Conservation (phyloP, 2,113 vertebrate species). For the Semnornis frantzii region DNA sequence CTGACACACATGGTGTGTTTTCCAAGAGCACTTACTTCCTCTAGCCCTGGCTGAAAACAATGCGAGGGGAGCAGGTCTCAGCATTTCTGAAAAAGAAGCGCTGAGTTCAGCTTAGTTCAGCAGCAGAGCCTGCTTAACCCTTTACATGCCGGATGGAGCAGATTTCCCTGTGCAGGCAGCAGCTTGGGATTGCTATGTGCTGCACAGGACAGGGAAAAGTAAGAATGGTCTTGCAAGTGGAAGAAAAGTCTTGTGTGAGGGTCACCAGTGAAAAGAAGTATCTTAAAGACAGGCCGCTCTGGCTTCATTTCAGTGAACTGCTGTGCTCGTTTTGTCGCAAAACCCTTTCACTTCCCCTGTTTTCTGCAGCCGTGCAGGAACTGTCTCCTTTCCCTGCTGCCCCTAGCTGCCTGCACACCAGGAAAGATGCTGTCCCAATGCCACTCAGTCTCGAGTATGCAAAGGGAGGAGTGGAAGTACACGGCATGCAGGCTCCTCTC, state of each 20-base stretch:
- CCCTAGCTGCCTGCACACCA: not conserved
- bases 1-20: not conserved
- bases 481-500: not conserved
- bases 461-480: not conserved
- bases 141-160: not conserved
- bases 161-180: accelerated
- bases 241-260: not conserved
- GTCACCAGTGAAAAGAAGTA: accelerated
- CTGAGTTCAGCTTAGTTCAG: constrained; percentile 58
- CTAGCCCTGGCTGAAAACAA: constrained; percentile 30
- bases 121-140: not conserved
- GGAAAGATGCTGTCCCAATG: not conserved
- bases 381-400: not conserved
- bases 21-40: not conserved
- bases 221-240: not conserved
- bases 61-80: not conserved
- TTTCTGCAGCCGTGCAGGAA: not conserved
- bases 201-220: not conserved
- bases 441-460: no score
- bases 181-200: accelerated
- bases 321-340: not conserved
- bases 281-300: not conserved
- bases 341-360: not conserved
- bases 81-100: constrained; percentile 26
- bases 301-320: not conserved